Conservation (phyloP, 64 coral and sea anemone species). For the Dendronephthya gigantea region DNA sequence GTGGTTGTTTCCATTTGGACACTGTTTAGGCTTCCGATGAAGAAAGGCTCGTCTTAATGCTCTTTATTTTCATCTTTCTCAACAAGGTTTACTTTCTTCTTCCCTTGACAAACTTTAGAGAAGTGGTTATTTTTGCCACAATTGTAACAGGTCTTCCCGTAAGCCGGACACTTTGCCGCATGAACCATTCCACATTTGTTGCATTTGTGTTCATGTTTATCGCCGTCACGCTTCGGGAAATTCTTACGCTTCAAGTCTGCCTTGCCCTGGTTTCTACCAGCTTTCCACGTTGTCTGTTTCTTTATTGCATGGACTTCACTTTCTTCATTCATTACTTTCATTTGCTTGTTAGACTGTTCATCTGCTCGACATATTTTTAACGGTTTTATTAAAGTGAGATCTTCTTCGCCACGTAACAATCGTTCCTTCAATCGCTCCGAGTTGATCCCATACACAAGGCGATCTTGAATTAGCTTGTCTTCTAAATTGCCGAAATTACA, state of each 20-base stretch:
- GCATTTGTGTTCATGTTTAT: neutral
- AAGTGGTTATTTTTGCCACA: conserved; percentile 9
- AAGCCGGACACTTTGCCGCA: neutral
- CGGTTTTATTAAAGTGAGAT: neutral
- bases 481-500: neutral
- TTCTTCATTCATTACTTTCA: conserved; percentile 8
- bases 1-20: neutral
- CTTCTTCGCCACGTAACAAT: conserved; percentile 13
- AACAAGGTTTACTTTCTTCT: too few relatives aligned
- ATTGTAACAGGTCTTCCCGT: neutral
- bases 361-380: conserved; percentile 3
- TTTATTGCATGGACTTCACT: neutral
- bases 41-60: too few relatives aligned
- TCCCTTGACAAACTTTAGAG: neutral
- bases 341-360: neutral
- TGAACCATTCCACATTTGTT: neutral
- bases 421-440: neutral
- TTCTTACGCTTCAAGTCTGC: neutral
- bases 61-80: too few relatives aligned
- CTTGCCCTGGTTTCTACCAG: too few relatives aligned
- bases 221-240: neutral
- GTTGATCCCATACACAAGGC: neutral
- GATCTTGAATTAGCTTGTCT: conserved; percentile 9
- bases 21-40: neutral
- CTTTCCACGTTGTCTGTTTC: neutral